These are phyloP conservation scores for Drosophila lowei DNA, from an alignment of 1,140 invertebrate species.

Conservation along the genomic window DNA sequence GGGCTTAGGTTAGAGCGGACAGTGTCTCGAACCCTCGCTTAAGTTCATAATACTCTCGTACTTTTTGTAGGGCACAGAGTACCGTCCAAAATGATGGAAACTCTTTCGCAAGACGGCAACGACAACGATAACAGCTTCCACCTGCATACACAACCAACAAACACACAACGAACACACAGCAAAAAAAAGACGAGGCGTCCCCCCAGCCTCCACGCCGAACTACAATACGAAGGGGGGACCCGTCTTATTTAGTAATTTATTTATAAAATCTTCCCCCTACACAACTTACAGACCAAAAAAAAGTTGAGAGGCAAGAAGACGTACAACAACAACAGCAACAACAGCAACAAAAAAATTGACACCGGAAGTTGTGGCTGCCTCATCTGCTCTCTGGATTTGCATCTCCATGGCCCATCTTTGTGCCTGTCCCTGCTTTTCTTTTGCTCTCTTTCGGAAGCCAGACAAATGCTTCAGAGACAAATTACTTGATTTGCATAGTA, in stretches of 20 bases:
- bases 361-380: conserved; percentile 77
- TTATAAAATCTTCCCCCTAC: conserved; percentile 74
- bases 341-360: conserved; percentile 56
- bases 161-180: no score
- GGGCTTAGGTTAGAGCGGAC: no score
- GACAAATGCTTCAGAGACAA: conserved; percentile 67
- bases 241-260: conserved; percentile 64
- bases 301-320: conserved; percentile 52
- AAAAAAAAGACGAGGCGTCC: conserved; percentile 35
- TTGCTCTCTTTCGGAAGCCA: conserved; percentile 48
- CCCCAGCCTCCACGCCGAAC: conserved; percentile 21
- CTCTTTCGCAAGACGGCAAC: conserved; percentile 74
- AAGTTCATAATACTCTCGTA: not conserved
- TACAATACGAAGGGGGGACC: not conserved
- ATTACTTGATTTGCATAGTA: conserved; percentile 78
- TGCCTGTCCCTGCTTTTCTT: not conserved
- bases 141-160: conserved; percentile 55
- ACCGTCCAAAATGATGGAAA: conserved; percentile 46
- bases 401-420: conserved; percentile 16
- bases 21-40: not conserved
- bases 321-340: conserved; percentile 16
- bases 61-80: not conserved
- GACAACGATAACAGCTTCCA: conserved; percentile 64
- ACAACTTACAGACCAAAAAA: conserved; percentile 24
- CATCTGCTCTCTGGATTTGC: conserved; percentile 43